Evolutionary conservation across 2,888 invertebrate genomes (phyloP).

Genomic region (Lycocerus yunnanus): DNA sequence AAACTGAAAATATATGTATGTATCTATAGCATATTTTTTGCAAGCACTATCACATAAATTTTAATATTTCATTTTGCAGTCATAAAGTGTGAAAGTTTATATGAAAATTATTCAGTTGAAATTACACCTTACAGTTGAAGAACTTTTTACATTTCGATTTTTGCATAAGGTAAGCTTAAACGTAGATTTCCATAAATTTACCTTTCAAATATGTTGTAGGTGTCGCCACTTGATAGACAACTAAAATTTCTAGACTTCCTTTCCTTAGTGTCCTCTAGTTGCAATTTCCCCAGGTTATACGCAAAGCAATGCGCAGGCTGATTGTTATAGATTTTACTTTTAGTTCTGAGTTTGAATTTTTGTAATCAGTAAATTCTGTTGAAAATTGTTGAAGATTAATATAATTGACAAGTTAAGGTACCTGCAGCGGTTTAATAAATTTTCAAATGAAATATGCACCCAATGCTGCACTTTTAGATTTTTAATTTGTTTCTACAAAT

Average conservation of each 20-base stretch:
- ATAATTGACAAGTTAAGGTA: too few relatives aligned
- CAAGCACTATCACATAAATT: neutral
- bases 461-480: too few relatives aligned
- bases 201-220: neutral
- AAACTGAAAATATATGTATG: neutral
- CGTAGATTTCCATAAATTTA: neutral
- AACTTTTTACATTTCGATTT: neutral
- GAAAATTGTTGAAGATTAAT: neutral
- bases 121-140: neutral
- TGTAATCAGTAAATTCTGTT: neutral
- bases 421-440: too few relatives aligned
- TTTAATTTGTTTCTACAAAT: too few relatives aligned
- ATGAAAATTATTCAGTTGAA: neutral
- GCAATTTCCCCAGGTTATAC: neutral
- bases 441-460: too few relatives aligned
- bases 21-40: too few relatives aligned
- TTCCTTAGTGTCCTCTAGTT: neutral
- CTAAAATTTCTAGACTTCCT: neutral
- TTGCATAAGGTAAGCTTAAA: neutral
- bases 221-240: neutral
- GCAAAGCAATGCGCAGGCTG: neutral
- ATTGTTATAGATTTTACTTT: neutral
- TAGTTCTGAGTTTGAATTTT: neutral
- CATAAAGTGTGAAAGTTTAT: neutral
- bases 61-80: neutral